Evolutionary conservation across 2,888 invertebrate species (phyloP), one percentile per base, ranked within the genome.

Genomic region (Drosophila anomalata): DNA sequence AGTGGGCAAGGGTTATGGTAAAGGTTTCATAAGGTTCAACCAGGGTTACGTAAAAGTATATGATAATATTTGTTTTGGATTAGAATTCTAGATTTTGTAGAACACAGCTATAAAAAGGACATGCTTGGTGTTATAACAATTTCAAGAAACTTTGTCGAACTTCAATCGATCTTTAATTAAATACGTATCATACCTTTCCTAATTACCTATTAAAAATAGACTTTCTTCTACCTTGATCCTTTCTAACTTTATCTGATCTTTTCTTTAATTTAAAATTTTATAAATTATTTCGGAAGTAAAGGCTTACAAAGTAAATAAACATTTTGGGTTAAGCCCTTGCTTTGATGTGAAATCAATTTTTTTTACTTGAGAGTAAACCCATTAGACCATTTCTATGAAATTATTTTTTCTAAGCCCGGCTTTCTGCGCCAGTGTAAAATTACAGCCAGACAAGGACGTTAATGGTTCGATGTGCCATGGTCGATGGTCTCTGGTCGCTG

Each of bases 401-500:
- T n/a, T 17, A 29, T 22, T 51, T 51, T 14, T 22, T 12, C 22
- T 11, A 17, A 17, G 9, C 44, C 26, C 60, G 11, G 36, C 59
- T 59, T 60, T 61, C 47, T 60, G 39, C 47, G 29, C 46, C 61
- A 61, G 61, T 61, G 61, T 42, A 42, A 42, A 65, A 39, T 65
- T 48, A 47, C 44, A 54, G 50, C 24, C 42, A 59, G 55, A 61
- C 67, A 56, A 51, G 51, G 57, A 61, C 67, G 54, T 66, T 66
- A 66, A 66, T 66, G 63, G 53, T 44, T 47, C 44, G 29, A 46
- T 53, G 36, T 44, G 52, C 33, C 65, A 29, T 70, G 79, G 79
- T 56, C 31, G 78, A 8, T 46, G 55, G 53, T 65, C 50, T 77
- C 75, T 77, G 63, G 70, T 9, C 50, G 77, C 77, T 77, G 63